Base-by-base conservation (phyloP, 2,113 vertebrate genomes). In the Grantiella picta region DNA sequence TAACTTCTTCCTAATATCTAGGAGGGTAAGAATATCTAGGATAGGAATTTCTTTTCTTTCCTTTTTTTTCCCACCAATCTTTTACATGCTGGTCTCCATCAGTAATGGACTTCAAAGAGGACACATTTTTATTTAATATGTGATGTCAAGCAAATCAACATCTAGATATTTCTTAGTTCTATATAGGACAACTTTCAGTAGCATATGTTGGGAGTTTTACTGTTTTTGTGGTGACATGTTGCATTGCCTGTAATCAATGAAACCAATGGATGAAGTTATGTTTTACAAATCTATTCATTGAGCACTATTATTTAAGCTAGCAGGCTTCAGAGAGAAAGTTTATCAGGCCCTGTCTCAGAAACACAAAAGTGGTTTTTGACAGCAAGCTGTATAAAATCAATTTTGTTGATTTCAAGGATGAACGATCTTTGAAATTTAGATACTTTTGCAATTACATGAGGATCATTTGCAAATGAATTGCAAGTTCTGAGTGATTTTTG, bases 341-440 rank as follows among this genome's bases (percentile, higher is more conserved):
- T 73, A 66, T 75, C 66, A 66, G 33, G 15, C 64, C 28, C 16
- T 45, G 35, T 91, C 61, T 89, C 56, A 76, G 35, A 53, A 94
- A 81, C 23, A 90, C 44, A 83, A 56, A 86, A 49, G 31, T 56
- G 9, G 1, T 10, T 95, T 95, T 84, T 90, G 79, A 90, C 50
- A 91, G 28, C 13, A 93, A 95, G 19, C 50, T 54, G 20, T 57
- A 77, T 76, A 84, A 91, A 92, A 92, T 84, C 68, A 86, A 53
- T 94, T 77, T 38, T 65, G 33, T 33, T 56, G 61, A 90, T 92
- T 97, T 97, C 76, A 96, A 92, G 93, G 86, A 89, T 65, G 82
- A 92, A 28, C 72, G 35, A 54, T 47, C 72, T 94, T 84, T 84
- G 50, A 82, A 65, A 77, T 85, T 44, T 73, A 27, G 78, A 59